Conservation (phyloP, 2,797 vertebrate genomes). For the Neoniphon sammara region DNA sequence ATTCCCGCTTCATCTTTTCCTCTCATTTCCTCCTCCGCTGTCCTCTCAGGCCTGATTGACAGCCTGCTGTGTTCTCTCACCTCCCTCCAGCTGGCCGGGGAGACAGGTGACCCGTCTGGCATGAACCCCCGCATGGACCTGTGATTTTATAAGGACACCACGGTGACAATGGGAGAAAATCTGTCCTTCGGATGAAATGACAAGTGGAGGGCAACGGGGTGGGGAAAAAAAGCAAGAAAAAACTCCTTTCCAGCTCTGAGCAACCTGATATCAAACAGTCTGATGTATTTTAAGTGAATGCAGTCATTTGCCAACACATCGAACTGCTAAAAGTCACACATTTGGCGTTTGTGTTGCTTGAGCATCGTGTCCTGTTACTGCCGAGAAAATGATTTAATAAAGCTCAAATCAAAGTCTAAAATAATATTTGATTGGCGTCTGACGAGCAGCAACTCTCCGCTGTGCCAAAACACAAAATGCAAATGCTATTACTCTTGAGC, state of each 20-base stretch:
- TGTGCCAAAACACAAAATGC: constrained; percentile 10
- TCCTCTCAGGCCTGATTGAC: constrained; percentile 61
- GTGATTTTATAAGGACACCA: constrained; percentile 55
- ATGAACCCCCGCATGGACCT: constrained; percentile 25
- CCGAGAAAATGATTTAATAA: constrained; percentile 50
- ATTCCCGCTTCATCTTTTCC: constrained; percentile 11
- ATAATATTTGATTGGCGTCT: constrained; percentile 28
- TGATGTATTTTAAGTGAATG: constrained; percentile 29
- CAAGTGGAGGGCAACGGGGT: constrained; percentile 28
- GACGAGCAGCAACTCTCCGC: not conserved
- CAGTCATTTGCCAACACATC: constrained; percentile 46
- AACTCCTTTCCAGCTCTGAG: constrained; percentile 11
- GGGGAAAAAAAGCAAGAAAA: constrained; percentile 15
- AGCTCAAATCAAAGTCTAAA: constrained; percentile 48
- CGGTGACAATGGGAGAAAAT: constrained; percentile 28
- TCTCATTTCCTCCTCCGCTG: constrained; percentile 19
- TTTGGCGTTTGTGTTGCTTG: constrained; percentile 47
- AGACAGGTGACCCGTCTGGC: constrained; percentile 59
- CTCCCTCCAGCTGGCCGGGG: constrained; percentile 55
- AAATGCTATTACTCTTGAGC: not conserved
- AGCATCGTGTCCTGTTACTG: constrained; percentile 30
- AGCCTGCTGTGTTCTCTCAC: constrained; percentile 58
- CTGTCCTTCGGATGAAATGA: constrained; percentile 47
- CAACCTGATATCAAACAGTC: constrained; percentile 5
- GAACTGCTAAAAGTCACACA: constrained; percentile 64